phyloP scores from a whole-genome alignment of 92 coral and sea anemone genomes.

The Palythoa grandis region DNA sequence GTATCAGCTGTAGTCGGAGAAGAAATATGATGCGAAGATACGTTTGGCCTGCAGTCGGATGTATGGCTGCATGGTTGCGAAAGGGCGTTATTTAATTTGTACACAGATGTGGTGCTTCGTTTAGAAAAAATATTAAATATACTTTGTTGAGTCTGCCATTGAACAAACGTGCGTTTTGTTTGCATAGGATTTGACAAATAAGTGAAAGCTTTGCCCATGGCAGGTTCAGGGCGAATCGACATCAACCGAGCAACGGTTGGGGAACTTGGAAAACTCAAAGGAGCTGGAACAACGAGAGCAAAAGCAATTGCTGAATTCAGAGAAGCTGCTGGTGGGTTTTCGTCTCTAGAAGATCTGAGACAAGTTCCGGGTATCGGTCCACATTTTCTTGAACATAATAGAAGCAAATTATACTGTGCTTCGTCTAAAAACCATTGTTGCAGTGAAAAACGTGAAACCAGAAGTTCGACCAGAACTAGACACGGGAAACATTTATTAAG shows the following conservation, averaged over 20 bases:
- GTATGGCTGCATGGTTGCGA: not conserved
- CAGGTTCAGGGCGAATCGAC: slow-evolving; percentile 86
- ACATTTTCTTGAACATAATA: slow-evolving; percentile 79
- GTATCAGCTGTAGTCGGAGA: slow-evolving; percentile 23
- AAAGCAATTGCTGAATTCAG: slow-evolving; percentile 84
- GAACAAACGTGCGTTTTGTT: not conserved
- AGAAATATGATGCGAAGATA: not conserved
- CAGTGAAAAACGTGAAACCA: slow-evolving; percentile 67
- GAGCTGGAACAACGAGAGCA: slow-evolving; percentile 92
- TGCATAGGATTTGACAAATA: slow-evolving; percentile 28
- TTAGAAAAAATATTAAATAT: no score
- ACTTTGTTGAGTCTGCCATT: not conserved
- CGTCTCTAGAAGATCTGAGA: slow-evolving; percentile 76
- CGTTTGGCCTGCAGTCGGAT: not conserved
- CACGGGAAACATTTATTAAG: slow-evolving; percentile 54
- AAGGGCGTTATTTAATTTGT: slow-evolving; percentile 24
- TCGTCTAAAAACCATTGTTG: slow-evolving; percentile 52
- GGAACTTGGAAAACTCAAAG: slow-evolving; percentile 80
- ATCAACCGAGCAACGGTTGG: slow-evolving; percentile 89
- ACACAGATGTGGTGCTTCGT: not conserved
- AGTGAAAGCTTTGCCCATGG: slow-evolving; percentile 65
- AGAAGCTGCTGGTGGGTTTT: slow-evolving; percentile 91
- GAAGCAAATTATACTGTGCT: slow-evolving; percentile 72
- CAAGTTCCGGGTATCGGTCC: slow-evolving; percentile 90
- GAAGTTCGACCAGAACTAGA: slow-evolving; percentile 71